A percentile compares a stretch with the other conserved stretches of the same genome.
These are phyloP conservation scores for Rhinolophus ferrumequinum DNA, from an alignment of 2,113 vertebrate species.

Conservation along the genomic window DNA sequence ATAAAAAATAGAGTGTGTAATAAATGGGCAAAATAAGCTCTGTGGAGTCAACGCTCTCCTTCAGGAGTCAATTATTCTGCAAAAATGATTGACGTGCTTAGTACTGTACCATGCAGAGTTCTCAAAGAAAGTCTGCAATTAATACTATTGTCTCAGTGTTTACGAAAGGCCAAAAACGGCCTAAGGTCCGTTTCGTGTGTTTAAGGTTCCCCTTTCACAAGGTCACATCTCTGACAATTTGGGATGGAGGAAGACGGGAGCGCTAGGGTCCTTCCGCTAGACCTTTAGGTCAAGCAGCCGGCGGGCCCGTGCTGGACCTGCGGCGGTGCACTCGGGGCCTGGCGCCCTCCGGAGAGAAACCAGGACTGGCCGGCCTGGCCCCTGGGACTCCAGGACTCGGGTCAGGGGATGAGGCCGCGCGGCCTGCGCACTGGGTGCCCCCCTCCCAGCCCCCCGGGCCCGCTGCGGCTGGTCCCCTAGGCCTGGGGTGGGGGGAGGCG, in stretches of 20 bases:
- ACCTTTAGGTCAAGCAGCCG: not conserved
- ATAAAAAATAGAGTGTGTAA: not conserved
- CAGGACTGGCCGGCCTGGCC: not conserved
- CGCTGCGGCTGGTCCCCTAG: constrained; percentile 79
- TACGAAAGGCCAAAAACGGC: not conserved
- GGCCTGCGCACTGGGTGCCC: constrained; percentile 79
- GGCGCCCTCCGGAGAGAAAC: not conserved
- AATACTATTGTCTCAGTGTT: not conserved
- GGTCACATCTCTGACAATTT: constrained; percentile 30
- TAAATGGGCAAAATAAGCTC: not conserved
- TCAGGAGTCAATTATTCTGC: constrained; percentile 6
- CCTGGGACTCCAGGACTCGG: too few species aligned
- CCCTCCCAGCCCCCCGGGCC: constrained; percentile 77
- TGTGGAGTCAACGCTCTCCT: not conserved
- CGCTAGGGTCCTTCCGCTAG: not conserved
- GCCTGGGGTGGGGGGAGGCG: constrained; percentile 73
- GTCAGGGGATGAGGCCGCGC: constrained; percentile 48
- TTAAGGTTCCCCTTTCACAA: not conserved
- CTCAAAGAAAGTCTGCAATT: constrained; percentile 34
- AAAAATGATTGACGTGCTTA: constrained; percentile 7
- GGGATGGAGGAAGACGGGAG: not conserved
- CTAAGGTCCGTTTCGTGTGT: not conserved
- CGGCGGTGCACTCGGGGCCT: not conserved
- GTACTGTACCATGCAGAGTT: not conserved
- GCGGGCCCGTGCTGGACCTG: not conserved